These are phyloP conservation scores for Mohoua ochrocephala DNA, from an alignment of 2,113 vertebrate genomes.

Conservation along the genomic window DNA sequence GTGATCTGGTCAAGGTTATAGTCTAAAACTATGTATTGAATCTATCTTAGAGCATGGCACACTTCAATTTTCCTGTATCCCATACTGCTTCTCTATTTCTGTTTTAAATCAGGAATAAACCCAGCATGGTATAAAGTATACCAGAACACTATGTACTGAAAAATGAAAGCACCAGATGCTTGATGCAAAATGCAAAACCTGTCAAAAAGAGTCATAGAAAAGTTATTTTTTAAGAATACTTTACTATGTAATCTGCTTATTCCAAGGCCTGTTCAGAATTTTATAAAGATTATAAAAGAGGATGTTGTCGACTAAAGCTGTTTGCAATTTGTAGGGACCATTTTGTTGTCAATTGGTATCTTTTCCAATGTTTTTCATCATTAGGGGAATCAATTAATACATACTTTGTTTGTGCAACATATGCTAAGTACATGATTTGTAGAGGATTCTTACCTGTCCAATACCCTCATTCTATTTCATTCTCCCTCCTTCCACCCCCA, in stretches of 20 bases:
- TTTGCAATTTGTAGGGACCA: conserved; percentile 38
- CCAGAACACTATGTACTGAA: conserved; percentile 32
- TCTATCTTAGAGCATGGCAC: neutral
- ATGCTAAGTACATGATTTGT: conserved; percentile 60
- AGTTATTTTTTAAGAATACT: conserved; percentile 39
- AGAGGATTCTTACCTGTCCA: conserved; percentile 60
- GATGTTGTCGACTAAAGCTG: neutral
- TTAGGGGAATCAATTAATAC: conserved; percentile 65
- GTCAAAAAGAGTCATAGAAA: conserved; percentile 46
- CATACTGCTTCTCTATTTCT: conserved; percentile 31
- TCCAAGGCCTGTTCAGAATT: neutral
- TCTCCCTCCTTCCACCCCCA: neutral
- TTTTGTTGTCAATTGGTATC: conserved; percentile 53
- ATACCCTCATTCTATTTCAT: conserved; percentile 38
- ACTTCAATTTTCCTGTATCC: neutral
- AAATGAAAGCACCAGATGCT: conserved; percentile 66
- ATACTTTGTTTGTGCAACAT: conserved; percentile 22
- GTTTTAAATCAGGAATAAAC: conserved; percentile 35
- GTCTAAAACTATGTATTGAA: neutral
- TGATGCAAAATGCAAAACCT: conserved; percentile 68
- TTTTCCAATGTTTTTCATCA: conserved; percentile 50
- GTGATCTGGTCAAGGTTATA: neutral
- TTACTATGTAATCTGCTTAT: conserved; percentile 37
- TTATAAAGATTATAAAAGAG: conserved; percentile 47
- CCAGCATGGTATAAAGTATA: conserved; percentile 30